A percentile compares a stretch with the other conserved stretches of the same genome.
Evolutionary conservation across 2,113 vertebrate genomes (phyloP).

Genomic region (Phyllostomus hastatus): DNA sequence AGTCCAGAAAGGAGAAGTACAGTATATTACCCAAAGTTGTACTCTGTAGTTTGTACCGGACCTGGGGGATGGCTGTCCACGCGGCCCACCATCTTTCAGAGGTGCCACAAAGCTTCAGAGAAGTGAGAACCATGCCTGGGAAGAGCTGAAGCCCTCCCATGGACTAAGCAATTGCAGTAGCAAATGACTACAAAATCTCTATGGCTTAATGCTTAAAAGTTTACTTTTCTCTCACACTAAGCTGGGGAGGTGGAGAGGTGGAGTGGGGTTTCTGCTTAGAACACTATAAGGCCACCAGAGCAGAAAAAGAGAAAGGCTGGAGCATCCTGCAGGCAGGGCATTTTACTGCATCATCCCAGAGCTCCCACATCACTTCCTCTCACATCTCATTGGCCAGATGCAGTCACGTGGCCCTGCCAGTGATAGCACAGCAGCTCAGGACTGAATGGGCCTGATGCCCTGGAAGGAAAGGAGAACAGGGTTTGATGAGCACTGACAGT

Average conservation of each 20-base stretch:
- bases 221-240: neutral
- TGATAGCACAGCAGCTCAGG: neutral
- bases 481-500: neutral
- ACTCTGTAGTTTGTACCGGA: neutral
- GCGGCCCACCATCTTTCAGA: neutral
- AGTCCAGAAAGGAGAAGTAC: neutral
- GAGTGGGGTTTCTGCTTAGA: neutral
- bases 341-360: neutral
- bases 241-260: too few species aligned
- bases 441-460: neutral
- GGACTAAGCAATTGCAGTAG: neutral
- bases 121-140: neutral
- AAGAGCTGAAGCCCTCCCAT: neutral
- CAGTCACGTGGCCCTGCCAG: neutral
- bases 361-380: neutral
- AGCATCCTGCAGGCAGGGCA: rapidly evolving
- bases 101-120: neutral
- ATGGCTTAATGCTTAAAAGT: neutral
- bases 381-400: neutral
- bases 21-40: too few species aligned
- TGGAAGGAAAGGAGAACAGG: neutral
- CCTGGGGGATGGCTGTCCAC: neutral
- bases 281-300: neutral
- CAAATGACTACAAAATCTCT: neutral
- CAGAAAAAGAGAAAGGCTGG: neutral